Conservation (phyloP, 2,888 invertebrate genomes). For the Athalia cordata region DNA sequence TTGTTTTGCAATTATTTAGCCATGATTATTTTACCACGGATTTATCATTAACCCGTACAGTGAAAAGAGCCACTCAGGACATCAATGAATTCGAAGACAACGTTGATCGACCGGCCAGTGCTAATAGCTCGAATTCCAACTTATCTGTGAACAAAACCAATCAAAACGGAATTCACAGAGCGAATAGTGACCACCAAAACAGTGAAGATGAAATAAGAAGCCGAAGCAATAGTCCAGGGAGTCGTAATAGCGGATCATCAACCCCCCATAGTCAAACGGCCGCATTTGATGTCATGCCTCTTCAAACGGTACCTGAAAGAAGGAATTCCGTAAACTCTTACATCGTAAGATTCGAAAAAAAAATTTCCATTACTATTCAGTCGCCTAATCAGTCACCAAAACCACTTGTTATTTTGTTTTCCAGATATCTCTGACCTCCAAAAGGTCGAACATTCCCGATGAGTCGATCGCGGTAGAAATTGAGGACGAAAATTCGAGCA, state of each 20-base stretch:
- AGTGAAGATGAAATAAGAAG: slow-evolving; percentile 21
- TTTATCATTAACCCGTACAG: not conserved
- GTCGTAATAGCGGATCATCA: slow-evolving; percentile 51
- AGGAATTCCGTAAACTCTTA: slow-evolving; percentile 58
- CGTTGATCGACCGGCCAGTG: slow-evolving; percentile 15
- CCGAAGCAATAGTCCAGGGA: slow-evolving; percentile 14
- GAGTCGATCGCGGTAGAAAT: slow-evolving; percentile 17
- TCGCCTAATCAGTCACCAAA: not conserved
- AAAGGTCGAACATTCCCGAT: slow-evolving; percentile 20
- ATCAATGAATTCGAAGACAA: slow-evolving; percentile 1
- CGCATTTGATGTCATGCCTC: slow-evolving; percentile 63
- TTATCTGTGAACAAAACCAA: slow-evolving; percentile 6
- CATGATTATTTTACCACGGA: not conserved
- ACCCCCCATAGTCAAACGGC: slow-evolving; percentile 52
- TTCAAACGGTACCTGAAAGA: slow-evolving; percentile 54
- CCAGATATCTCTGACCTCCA: slow-evolving; percentile 27
- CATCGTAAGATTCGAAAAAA: slow-evolving; percentile 49
- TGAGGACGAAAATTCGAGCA: slow-evolving; percentile 16
- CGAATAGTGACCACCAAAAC: not conserved
- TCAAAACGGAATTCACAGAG: not conserved
- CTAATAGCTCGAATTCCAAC: slow-evolving; percentile 22
- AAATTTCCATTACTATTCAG: not conserved
- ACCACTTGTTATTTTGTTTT: not conserved
- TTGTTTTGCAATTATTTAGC: not conserved
- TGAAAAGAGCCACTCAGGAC: slow-evolving; percentile 7